phyloP scores from a whole-genome alignment of 1,140 invertebrate genomes.

The Bombus polaris region DNA sequence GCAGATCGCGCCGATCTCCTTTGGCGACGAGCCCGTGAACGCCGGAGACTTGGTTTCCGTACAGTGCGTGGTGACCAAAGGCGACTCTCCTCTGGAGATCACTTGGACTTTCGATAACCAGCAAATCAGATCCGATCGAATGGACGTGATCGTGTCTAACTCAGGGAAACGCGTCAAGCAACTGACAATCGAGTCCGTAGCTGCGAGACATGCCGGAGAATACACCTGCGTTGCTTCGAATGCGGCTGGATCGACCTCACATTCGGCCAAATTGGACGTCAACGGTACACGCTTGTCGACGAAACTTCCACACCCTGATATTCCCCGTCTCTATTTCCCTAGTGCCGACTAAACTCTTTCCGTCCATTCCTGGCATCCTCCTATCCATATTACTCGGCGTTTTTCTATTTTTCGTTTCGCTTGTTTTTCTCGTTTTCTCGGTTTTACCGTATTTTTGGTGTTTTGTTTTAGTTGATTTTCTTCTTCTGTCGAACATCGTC shows the following conservation, averaged over 20 bases:
- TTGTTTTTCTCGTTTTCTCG: background rate
- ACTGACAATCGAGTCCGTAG: constrained; percentile 89
- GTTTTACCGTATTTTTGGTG: background rate
- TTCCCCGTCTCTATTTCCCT: background rate
- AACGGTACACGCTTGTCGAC: constrained; percentile 86
- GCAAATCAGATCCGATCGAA: constrained; percentile 72
- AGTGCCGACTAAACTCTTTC: background rate
- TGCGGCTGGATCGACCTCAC: constrained; percentile 86
- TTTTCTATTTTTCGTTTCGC: background rate
- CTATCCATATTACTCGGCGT: background rate
- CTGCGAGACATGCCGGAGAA: constrained; percentile 88
- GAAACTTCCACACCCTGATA: constrained; percentile 1
- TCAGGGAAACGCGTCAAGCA: constrained; percentile 84
- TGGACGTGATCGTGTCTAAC: constrained; percentile 78
- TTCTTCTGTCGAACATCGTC: background rate
- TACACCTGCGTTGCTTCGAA: constrained; percentile 92
- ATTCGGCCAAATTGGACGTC: constrained; percentile 88
- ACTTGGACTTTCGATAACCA: constrained; percentile 85
- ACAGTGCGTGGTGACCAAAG: constrained; percentile 87
- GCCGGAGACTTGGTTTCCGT: constrained; percentile 89
- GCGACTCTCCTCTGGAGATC: constrained; percentile 87
- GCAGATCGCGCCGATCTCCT: constrained; percentile 87
- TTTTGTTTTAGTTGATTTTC: background rate
- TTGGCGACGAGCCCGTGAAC: constrained; percentile 87
- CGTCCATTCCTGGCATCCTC: background rate